phyloP scores from a whole-genome alignment of 2,888 invertebrate genomes.

The Cyclophora punctaria region DNA sequence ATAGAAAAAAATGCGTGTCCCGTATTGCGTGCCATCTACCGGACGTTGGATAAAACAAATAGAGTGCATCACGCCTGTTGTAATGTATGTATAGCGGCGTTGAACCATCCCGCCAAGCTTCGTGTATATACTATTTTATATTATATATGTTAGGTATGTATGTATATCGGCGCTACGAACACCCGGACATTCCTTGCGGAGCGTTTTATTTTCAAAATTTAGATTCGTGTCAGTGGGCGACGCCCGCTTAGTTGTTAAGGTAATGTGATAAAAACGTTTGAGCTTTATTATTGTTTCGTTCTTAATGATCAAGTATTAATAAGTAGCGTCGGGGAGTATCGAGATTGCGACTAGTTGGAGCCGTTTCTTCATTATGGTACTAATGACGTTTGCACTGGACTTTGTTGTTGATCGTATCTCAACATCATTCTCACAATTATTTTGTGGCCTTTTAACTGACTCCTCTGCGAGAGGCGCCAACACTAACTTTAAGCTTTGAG shows the following conservation, averaged over 20 bases:
- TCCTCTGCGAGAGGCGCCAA: slow-evolving; percentile 22
- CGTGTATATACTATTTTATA: slow-evolving; percentile 58
- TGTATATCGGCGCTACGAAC: slow-evolving; percentile 32
- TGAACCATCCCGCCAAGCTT: background rate
- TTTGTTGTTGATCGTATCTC: slow-evolving; percentile 31
- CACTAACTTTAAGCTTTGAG: slow-evolving; percentile 38
- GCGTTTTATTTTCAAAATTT: slow-evolving; percentile 15
- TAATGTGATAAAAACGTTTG: slow-evolving; percentile 41
- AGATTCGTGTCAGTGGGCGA: slow-evolving; percentile 1
- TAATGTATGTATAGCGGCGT: too few relatives aligned
- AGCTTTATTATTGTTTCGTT: slow-evolving; percentile 32
- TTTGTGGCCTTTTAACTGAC: slow-evolving; percentile 43
- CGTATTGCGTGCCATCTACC: too few relatives aligned
- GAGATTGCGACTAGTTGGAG: slow-evolving; percentile 2
- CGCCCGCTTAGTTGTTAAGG: slow-evolving; percentile 29
- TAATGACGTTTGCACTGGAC: slow-evolving; percentile 33
- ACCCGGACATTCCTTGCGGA: slow-evolving; percentile 24
- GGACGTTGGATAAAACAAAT: too few relatives aligned
- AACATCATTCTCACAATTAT: slow-evolving; percentile 23
- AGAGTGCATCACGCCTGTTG: too few relatives aligned
- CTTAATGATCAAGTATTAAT: slow-evolving; percentile 20
- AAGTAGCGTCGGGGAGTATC: slow-evolving; percentile 12
- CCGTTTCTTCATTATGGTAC: slow-evolving; percentile 24
- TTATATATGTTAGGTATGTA: slow-evolving; percentile 26
- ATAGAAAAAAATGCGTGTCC: too few relatives aligned